A percentile compares a stretch with the other conserved stretches of the same genome.
phyloP scores from a whole-genome alignment of 2,888 invertebrate genomes.

The Diarsia dahlii region DNA sequence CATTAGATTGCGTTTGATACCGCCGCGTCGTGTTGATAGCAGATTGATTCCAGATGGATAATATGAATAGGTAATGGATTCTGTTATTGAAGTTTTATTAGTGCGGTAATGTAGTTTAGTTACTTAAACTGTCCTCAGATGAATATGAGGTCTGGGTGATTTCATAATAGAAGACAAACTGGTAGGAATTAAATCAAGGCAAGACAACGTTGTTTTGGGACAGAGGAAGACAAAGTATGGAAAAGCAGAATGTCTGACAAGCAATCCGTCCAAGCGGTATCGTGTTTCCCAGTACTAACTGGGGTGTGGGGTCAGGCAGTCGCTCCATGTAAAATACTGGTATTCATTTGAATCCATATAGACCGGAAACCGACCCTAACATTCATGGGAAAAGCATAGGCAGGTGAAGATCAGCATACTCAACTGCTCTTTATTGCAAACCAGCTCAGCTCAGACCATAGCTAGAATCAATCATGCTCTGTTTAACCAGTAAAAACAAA shows the following conservation, averaged over 20 bases:
- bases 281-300: not conserved
- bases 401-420: not conserved
- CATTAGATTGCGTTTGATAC: slow-evolving; percentile 59
- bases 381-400: not conserved
- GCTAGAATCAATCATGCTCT: not conserved
- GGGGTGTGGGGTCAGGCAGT: not conserved
- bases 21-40: slow-evolving; percentile 39
- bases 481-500: not conserved
- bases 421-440: not conserved
- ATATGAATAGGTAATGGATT: slow-evolving; percentile 23
- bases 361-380: not conserved
- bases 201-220: not conserved
- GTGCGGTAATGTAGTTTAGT: not conserved
- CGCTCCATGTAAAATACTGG: not conserved
- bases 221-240: not conserved
- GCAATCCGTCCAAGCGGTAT: not conserved
- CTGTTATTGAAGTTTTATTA: not conserved
- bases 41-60: slow-evolving; percentile 42
- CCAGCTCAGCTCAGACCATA: no score
- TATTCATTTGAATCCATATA: not conserved
- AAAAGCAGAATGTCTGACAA: not conserved
- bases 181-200: not conserved
- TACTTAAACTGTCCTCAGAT: not conserved
- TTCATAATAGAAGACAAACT: not conserved
- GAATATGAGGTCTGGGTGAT: not conserved